A percentile compares a stretch with the other conserved stretches of the same genome.
Conservation (phyloP, 2,888 invertebrate species). For the Oegoconia quadripuncta region DNA sequence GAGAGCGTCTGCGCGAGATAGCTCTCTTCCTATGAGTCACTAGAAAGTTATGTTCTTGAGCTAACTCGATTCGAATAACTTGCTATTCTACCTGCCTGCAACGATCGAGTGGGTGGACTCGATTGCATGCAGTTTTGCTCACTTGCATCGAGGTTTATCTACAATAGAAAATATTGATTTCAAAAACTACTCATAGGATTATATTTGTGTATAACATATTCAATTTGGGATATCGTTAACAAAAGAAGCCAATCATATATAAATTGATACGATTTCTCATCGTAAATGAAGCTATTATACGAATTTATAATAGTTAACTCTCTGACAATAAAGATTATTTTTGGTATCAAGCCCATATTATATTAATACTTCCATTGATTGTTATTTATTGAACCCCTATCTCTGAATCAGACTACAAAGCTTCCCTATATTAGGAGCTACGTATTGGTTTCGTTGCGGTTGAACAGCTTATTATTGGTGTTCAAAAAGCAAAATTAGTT, state of each 20-base stretch:
- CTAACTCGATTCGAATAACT: slow-evolving; percentile 67
- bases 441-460: slow-evolving; percentile 12
- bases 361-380: slow-evolving; percentile 18
- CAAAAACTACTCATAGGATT: background rate
- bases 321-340: slow-evolving; percentile 5
- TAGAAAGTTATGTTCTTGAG: slow-evolving; percentile 74
- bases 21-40: slow-evolving; percentile 78
- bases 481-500: too few relatives aligned
- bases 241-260: too few relatives aligned
- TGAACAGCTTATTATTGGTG: background rate
- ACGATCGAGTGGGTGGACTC: slow-evolving; percentile 47
- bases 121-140: slow-evolving; percentile 28
- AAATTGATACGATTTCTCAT: slow-evolving; percentile 3
- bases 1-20: slow-evolving; percentile 76
- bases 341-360: too few relatives aligned
- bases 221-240: too few relatives aligned
- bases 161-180: too few relatives aligned
- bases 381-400: slow-evolving; percentile 29
- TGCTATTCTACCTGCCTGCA: slow-evolving; percentile 41
- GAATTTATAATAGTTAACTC: slow-evolving; percentile 9
- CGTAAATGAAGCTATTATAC: slow-evolving; percentile 14
- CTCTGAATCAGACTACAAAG: slow-evolving; percentile 15
- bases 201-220: too few relatives aligned
- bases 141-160: slow-evolving; percentile 5
- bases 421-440: slow-evolving; percentile 8